A percentile compares a stretch with the other conserved stretches of the same genome.
These are phyloP conservation scores for Amiota mariae DNA, from an alignment of 2,888 invertebrate species.

Conservation along the genomic window DNA sequence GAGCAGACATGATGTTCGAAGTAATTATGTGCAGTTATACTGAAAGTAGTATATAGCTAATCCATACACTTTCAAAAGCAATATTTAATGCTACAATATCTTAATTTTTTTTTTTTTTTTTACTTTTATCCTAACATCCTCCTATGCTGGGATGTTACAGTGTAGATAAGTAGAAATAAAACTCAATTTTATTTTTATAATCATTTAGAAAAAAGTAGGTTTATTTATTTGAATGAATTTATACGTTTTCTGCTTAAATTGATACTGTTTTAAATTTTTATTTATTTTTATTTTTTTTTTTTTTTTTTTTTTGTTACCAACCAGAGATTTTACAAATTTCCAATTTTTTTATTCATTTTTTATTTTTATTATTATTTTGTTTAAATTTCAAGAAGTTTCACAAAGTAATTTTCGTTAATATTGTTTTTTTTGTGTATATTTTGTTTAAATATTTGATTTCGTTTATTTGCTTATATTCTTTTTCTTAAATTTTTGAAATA, in stretches of 20 bases:
- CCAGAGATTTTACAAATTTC: conserved; percentile 25
- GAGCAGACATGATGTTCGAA: no score
- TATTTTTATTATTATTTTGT: conserved; percentile 45
- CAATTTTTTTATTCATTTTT: conserved; percentile 37
- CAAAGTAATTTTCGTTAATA: conserved; percentile 38
- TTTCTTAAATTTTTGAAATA: conserved; percentile 26
- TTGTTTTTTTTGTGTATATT: conserved; percentile 40
- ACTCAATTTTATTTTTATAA: conserved; percentile 48
- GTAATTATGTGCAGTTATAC: no score
- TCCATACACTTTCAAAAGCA: no score
- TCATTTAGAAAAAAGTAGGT: conserved; percentile 70
- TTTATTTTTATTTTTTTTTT: conserved; percentile 38
- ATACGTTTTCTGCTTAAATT: conserved; percentile 58
- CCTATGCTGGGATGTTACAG: no score
- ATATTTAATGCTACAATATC: no score
- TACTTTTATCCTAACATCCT: no score
- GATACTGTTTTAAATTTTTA: conserved; percentile 36
- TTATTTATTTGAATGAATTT: conserved; percentile 66
- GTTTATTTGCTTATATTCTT: conserved; percentile 35
- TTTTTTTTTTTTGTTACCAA: conserved; percentile 16
- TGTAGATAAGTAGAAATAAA: not conserved
- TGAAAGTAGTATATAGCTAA: no score
- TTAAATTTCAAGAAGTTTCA: conserved; percentile 33
- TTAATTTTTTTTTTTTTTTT: no score
- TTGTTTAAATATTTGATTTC: conserved; percentile 43